These are phyloP conservation scores for Heliconius ethilla DNA, from an alignment of 2,888 invertebrate species.

Conservation along the genomic window DNA sequence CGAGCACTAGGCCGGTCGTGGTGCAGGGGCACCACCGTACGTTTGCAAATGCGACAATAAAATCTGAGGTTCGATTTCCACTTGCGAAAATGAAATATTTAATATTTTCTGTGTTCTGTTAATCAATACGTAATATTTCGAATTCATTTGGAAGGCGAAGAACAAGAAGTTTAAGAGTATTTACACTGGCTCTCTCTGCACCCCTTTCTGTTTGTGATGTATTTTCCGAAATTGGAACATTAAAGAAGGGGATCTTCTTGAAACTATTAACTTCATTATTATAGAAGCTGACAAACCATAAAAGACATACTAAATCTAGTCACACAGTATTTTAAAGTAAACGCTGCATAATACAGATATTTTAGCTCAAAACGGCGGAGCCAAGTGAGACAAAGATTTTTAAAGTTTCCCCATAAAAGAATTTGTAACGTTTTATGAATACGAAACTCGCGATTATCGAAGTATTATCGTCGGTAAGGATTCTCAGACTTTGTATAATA, in stretches of 20 bases:
- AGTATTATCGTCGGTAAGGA: constrained; percentile 38
- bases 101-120: no score
- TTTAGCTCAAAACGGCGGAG: constrained; percentile 21
- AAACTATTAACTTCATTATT: not conserved
- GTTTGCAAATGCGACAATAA: not conserved
- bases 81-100: no score
- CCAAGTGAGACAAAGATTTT: constrained; percentile 58
- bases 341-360: constrained; percentile 21
- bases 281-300: not conserved
- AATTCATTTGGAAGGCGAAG: no score
- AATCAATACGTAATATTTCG: no score
- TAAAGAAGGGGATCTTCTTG: no score
- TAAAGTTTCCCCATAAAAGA: constrained; percentile 75
- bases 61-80: no score
- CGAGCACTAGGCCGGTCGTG: not conserved
- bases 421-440: constrained; percentile 71
- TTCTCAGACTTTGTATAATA: constrained; percentile 38
- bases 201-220: no score
- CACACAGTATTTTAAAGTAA: constrained; percentile 16
- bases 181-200: no score
- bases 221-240: no score
- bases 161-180: no score
- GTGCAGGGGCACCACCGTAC: not conserved
- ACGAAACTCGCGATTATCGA: constrained; percentile 40
- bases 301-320: constrained; percentile 2